Evolutionary conservation across 2,888 invertebrate species (phyloP), one percentile per base, ranked within the genome.

Genomic region (Lepidocyrtinus sp.): DNA sequence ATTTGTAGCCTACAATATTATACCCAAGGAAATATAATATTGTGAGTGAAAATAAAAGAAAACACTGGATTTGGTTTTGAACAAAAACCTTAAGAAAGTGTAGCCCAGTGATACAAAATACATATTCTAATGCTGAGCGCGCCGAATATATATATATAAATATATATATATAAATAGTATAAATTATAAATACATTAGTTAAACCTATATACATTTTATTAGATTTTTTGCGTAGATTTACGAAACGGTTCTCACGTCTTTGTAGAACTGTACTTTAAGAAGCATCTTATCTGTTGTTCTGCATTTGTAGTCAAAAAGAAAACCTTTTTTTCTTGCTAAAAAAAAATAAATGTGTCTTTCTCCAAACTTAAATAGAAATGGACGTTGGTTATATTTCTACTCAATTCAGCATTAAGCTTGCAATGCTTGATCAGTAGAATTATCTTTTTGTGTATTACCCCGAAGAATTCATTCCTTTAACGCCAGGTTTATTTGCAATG

Each of bases 91-190:
- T 36, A 73, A 68, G 78, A 73, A 79, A 73, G 78, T 79, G 78
- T 79, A 79, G 78, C 78, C 78, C 78, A 79, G 78, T 79, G 78
- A 79, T 79, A 79, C 78, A 73, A 73, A 77, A 64, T 72, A 72
- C 77, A 77, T 71, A 70, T 76, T 76, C 68, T 70, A 24, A 70
- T 74, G 46, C 46, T 69, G 69, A 74, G 61, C 68, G 68, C 62
- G n/a, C n/a, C 69, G 61, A 22, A 55, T 24, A 26, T 61, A 27
- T 62, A 55, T n/a, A 27, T 25, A 71, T 26, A n/a, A 36, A 36
- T 45, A 71, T 26, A 75, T 55, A n/a, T 77, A 71, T 73, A 26
- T 25, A 76, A 46, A 62, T 75, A 70, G 21, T 61, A 27, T 27
- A 24, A 55, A 67, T 21, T 36, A 73, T 67, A 67, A 67, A 77